Evolutionary conservation across 2,797 vertebrate species (phyloP).

Genomic region (Danionella dracula): DNA sequence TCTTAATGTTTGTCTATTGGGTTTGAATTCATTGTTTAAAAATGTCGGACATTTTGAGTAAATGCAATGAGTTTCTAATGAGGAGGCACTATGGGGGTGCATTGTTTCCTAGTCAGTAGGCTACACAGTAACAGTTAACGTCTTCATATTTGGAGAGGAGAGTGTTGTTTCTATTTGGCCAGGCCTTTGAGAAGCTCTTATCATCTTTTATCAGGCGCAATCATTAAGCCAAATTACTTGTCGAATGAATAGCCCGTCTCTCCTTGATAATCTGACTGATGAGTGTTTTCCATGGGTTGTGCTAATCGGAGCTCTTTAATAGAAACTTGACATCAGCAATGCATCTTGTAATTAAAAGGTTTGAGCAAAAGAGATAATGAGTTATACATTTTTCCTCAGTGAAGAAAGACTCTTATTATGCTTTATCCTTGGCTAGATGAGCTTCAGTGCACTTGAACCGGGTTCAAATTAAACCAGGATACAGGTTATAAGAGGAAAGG

Average conservation of each 20-base stretch:
- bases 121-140: too few relatives aligned
- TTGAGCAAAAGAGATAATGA: constrained; percentile 43
- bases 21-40: too few relatives aligned
- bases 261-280: neutral
- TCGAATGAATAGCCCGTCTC: neutral
- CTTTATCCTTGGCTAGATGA: constrained; percentile 29
- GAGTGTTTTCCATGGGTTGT: constrained; percentile 47
- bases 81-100: too few relatives aligned
- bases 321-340: constrained; percentile 54
- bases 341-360: constrained; percentile 55
- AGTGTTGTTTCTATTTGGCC: neutral
- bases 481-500: too few relatives aligned
- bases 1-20: too few relatives aligned
- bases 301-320: constrained; percentile 54
- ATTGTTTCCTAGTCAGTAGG: too few relatives aligned
- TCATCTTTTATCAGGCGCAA: neutral
- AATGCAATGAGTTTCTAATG: too few relatives aligned
- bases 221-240: neutral
- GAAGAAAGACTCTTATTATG: constrained; percentile 24
- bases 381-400: constrained; percentile 24
- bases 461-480: constrained; percentile 26
- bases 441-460: constrained; percentile 13
- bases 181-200: neutral
- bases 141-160: too few relatives aligned
- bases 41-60: too few relatives aligned